Evolutionary conservation across 30 jellyfish, hydroid and myxozoan genomes (phyloP).

Genomic region (Chrysaora quinquecirrha): DNA sequence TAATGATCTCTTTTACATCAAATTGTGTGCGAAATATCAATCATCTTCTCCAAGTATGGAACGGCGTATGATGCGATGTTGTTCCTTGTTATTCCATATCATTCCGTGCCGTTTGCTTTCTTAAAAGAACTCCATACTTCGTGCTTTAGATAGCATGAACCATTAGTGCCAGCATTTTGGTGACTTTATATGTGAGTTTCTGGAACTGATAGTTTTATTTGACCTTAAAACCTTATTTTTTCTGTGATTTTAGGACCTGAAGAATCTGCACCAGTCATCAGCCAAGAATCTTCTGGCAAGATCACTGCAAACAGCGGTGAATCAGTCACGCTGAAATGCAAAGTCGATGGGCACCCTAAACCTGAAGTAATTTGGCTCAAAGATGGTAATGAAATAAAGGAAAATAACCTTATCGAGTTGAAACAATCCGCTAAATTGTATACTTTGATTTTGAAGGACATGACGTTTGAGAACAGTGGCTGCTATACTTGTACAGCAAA

Average conservation of each 20-base stretch:
- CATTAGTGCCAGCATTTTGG: no score
- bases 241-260: slow-evolving; percentile 58
- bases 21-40: no score
- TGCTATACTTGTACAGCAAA: slow-evolving; percentile 57
- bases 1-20: no score
- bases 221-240: no score
- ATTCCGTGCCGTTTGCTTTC: no score
- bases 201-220: no score
- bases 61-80: no score
- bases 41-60: no score
- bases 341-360: slow-evolving; percentile 70
- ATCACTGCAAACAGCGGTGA: slow-evolving; percentile 39
- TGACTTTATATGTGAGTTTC: no score
- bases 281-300: slow-evolving; percentile 45
- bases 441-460: slow-evolving; percentile 41
- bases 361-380: slow-evolving; percentile 81
- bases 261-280: slow-evolving; percentile 55
- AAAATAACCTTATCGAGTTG: slow-evolving; percentile 26
- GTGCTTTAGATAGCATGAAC: no score
- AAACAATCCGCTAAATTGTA: slow-evolving; percentile 11
- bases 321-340: slow-evolving; percentile 44
- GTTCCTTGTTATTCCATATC: no score
- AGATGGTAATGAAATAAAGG: slow-evolving; percentile 42
- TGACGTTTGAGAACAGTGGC: slow-evolving; percentile 61
- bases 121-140: no score